These are phyloP conservation scores for Vesta saturnalis DNA, from an alignment of 2,888 invertebrate species.

Conservation along the genomic window DNA sequence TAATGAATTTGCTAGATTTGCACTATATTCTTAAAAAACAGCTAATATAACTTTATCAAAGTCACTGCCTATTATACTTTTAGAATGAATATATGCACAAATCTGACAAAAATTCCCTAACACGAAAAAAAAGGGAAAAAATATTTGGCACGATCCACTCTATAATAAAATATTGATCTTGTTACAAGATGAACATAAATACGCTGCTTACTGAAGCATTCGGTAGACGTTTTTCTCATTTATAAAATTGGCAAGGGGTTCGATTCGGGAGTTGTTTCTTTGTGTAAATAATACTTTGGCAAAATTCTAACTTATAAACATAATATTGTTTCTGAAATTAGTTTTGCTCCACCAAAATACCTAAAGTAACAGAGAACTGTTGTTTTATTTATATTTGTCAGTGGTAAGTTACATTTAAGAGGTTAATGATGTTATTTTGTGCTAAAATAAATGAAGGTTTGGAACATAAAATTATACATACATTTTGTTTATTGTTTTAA, in stretches of 20 bases:
- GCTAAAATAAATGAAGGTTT: too few relatives aligned
- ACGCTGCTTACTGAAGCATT: slow-evolving; percentile 12
- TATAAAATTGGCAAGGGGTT: slow-evolving; percentile 13
- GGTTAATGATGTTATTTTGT: too few relatives aligned
- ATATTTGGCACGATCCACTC: background rate
- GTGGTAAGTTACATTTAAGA: too few relatives aligned
- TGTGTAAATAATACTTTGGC: slow-evolving; percentile 9
- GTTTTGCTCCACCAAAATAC: background rate
- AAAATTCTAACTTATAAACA: background rate
- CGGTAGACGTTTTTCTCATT: slow-evolving; percentile 17
- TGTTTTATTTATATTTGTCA: background rate
- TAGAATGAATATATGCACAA: too few relatives aligned
- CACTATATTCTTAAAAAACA: too few relatives aligned
- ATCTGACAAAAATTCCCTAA: background rate
- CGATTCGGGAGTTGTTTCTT: slow-evolving; percentile 2
- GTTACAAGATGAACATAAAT: slow-evolving; percentile 13
- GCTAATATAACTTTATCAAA: too few relatives aligned
- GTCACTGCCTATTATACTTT: too few relatives aligned
- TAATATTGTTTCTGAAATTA: background rate
- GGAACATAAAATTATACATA: too few relatives aligned
- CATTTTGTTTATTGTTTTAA: too few relatives aligned
- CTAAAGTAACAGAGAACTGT: background rate
- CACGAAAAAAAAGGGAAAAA: background rate
- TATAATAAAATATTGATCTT: slow-evolving; percentile 10
- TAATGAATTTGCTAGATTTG: too few relatives aligned